Evolutionary conservation across 1,140 invertebrate species (phyloP).

Genomic region (Drosophila eugracilis): DNA sequence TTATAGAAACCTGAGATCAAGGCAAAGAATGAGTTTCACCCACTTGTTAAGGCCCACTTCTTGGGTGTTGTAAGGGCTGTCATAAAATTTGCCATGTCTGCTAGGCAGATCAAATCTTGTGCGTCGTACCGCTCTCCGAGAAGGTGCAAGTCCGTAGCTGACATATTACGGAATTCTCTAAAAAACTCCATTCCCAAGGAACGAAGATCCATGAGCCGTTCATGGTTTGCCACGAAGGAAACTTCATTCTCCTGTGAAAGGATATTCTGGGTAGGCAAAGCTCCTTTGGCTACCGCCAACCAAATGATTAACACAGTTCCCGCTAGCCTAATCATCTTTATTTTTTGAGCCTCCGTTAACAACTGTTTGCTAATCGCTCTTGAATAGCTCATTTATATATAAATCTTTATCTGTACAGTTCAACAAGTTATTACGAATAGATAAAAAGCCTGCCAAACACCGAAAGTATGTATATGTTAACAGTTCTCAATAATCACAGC

Average conservation of each 20-base stretch:
- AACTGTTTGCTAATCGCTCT: neutral
- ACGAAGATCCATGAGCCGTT: slow-evolving; percentile 42
- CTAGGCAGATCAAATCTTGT: slow-evolving; percentile 44
- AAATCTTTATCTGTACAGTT: neutral
- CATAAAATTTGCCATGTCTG: slow-evolving; percentile 34
- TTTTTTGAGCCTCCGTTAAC: too few relatives aligned
- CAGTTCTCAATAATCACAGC: neutral
- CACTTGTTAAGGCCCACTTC: slow-evolving; percentile 54
- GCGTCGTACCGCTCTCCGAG: neutral
- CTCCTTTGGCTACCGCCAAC: neutral
- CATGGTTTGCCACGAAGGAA: neutral
- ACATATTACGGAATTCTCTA: slow-evolving; percentile 29
- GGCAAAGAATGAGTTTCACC: slow-evolving; percentile 4
- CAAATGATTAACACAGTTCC: neutral
- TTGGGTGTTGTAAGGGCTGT: slow-evolving; percentile 12
- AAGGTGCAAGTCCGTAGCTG: slow-evolving; percentile 14
- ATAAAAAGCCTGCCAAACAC: neutral
- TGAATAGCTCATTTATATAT: neutral
- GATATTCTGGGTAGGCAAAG: neutral
- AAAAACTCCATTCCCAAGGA: slow-evolving; percentile 43
- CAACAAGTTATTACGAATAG: neutral
- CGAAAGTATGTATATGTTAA: neutral
- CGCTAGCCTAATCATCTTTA: neutral
- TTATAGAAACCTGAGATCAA: neutral
- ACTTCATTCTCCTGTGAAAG: neutral